Evolutionary conservation across 2,113 vertebrate species (phyloP).

Genomic region (Burhinus oedicnemus): DNA sequence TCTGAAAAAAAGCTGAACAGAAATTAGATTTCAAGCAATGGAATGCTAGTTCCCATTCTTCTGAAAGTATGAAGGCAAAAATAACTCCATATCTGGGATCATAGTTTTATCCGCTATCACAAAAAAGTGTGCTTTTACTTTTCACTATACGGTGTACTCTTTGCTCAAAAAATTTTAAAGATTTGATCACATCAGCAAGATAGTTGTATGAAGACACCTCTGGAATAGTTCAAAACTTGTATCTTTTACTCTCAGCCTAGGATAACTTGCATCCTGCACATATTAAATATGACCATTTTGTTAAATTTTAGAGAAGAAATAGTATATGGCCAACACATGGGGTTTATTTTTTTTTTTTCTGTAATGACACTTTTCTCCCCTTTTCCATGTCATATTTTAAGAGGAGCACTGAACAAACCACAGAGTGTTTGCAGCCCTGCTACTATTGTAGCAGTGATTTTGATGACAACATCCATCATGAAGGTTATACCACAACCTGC

Average conservation of each 20-base stretch:
- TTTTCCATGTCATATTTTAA: neutral
- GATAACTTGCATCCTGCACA: neutral
- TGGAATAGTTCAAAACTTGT: neutral
- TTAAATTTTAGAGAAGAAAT: neutral
- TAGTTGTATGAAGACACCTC: neutral
- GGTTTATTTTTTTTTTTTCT: neutral
- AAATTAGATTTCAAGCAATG: neutral
- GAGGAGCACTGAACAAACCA: neutral
- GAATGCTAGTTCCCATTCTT: neutral
- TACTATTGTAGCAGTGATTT: neutral
- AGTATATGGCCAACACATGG: accelerated
- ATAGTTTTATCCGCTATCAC: neutral
- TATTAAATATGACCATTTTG: neutral
- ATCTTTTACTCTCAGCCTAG: neutral
- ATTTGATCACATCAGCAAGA: neutral
- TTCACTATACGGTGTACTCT: neutral
- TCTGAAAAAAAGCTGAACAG: neutral
- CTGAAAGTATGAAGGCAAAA: neutral
- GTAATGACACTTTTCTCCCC: neutral
- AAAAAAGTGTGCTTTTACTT: neutral
- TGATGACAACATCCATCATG: neutral
- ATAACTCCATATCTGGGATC: neutral
- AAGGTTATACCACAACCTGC: neutral
- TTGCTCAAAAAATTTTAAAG: neutral
- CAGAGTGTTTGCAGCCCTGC: neutral